phyloP scores from a whole-genome alignment of 2,888 invertebrate species.

The Harmothoe impar region DNA sequence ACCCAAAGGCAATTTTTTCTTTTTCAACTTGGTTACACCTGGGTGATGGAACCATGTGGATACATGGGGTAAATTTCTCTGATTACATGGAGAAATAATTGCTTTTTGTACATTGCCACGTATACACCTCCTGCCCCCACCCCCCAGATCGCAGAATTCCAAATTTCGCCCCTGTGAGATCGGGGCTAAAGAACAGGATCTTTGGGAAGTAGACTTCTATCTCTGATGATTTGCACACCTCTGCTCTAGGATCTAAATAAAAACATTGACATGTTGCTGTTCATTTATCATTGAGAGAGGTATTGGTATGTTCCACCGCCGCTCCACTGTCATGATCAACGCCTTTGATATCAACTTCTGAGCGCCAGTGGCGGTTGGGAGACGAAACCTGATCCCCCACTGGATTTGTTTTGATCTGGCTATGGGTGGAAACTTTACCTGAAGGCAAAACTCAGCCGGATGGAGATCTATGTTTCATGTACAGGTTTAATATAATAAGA shows the following conservation, averaged over 20 bases:
- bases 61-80: too few species aligned
- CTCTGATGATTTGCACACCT: neutral
- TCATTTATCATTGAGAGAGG: neutral
- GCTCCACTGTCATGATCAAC: neutral
- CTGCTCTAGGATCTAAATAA: neutral
- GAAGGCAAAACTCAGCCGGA: constrained; percentile 4
- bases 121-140: too few species aligned
- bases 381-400: constrained; percentile 17
- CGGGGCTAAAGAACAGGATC: too few species aligned
- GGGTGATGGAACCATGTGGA: too few species aligned
- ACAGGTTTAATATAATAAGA: too few species aligned
- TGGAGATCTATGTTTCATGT: too few species aligned
- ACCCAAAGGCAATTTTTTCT: too few species aligned
- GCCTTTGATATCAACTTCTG: constrained; percentile 30
- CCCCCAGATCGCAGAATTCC: too few species aligned
- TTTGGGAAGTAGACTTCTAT: neutral
- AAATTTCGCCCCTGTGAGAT: too few species aligned
- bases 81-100: too few species aligned
- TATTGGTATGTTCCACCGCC: constrained; percentile 10
- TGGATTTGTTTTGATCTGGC: neutral
- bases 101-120: too few species aligned
- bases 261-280: neutral
- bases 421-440: neutral
- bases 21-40: too few species aligned
- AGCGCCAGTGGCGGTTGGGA: neutral